phyloP scores from a whole-genome alignment of 2,888 invertebrate species.

The Zhengitettix transpicula region DNA sequence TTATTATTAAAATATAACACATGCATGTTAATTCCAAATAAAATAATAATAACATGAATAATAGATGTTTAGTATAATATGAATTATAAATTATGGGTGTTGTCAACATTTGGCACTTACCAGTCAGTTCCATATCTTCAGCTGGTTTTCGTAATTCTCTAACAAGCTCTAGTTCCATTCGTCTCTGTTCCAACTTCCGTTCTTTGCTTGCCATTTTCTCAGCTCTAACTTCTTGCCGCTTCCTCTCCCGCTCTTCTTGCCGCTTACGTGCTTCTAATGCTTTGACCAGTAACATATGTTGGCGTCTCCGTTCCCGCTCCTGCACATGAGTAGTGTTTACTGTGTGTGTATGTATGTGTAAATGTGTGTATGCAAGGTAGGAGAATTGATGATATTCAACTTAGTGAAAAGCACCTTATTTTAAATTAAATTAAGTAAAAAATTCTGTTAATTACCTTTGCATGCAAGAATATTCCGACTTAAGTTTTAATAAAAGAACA shows the following conservation, averaged over 20 bases:
- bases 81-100: neutral
- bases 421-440: no score
- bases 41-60: neutral
- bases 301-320: conserved; percentile 78
- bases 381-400: no score
- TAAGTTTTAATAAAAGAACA: no score
- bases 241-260: conserved; percentile 71
- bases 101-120: conserved; percentile 17
- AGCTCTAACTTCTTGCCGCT: conserved; percentile 56
- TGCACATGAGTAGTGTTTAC: conserved; percentile 20
- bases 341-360: no score
- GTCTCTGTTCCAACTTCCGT: conserved; percentile 57
- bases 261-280: conserved; percentile 73
- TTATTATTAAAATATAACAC: no score
- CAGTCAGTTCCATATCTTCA: conserved; percentile 73
- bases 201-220: conserved; percentile 76
- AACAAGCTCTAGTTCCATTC: conserved; percentile 45
- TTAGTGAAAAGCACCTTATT: no score
- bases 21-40: neutral
- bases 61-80: neutral
- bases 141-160: conserved; percentile 71
- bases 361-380: no score
- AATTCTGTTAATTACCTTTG: no score
- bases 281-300: conserved; percentile 78
- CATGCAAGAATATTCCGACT: no score